Evolutionary conservation across 2,113 vertebrate species (phyloP).

Genomic region (Myanophis thanlyinensis): DNA sequence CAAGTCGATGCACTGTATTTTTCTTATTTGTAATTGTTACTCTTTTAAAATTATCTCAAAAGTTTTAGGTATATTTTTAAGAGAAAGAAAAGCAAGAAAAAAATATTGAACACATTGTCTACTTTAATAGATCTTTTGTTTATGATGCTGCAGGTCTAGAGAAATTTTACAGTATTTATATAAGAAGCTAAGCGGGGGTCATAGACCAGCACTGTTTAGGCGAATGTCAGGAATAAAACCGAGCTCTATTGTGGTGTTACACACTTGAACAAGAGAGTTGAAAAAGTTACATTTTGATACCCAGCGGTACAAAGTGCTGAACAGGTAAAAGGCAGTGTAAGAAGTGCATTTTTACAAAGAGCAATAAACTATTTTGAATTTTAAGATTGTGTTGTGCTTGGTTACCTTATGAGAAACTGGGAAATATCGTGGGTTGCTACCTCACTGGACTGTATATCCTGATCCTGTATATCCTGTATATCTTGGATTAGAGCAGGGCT

Average conservation of each 20-base stretch:
- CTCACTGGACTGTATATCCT: background rate
- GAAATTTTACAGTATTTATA: conserved; percentile 86
- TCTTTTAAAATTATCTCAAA: conserved; percentile 75
- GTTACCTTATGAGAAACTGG: background rate
- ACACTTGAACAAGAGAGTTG: conserved; percentile 59
- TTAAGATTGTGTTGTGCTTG: conserved; percentile 50
- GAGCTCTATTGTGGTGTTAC: conserved; percentile 34
- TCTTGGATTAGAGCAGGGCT: too few species aligned
- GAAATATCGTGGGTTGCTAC: background rate
- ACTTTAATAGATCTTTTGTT: conserved; percentile 70
- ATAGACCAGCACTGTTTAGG: conserved; percentile 30
- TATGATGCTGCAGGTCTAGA: conserved; percentile 73
- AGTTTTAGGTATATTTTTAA: conserved; percentile 75
- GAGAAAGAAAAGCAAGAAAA: conserved; percentile 52
- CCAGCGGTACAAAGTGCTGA: conserved; percentile 56
- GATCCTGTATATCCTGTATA: background rate
- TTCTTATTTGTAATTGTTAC: conserved; percentile 75
- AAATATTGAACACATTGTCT: conserved; percentile 70
- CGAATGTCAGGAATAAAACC: conserved; percentile 27
- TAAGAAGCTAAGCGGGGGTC: conserved; percentile 56
- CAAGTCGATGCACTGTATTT: conserved; percentile 80
- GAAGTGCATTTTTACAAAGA: conserved; percentile 70
- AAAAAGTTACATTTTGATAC: conserved; percentile 47
- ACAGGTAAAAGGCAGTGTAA: conserved; percentile 56
- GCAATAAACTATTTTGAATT: conserved; percentile 72